Evolutionary conservation across 92 coral and sea anemone genomes (phyloP).

Genomic region (Phenganax marumi): DNA sequence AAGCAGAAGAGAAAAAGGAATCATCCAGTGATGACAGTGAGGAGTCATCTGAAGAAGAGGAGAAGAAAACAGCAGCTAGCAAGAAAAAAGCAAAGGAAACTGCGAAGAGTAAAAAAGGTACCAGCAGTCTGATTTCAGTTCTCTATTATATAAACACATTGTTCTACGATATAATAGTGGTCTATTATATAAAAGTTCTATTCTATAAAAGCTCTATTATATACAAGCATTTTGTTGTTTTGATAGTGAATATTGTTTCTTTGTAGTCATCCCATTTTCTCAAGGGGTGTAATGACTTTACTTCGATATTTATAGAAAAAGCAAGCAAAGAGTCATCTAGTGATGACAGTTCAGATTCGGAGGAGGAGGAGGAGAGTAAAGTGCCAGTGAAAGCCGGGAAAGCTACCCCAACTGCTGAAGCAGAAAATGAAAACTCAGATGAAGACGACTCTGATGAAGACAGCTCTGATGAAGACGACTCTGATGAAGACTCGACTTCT

Average conservation of each 20-base stretch:
- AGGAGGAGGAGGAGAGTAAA: conserved; percentile 40
- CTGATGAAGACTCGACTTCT: conserved; percentile 45
- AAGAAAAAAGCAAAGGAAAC: conserved; percentile 18
- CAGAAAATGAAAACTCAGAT: conserved; percentile 50
- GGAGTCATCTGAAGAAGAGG: conserved; percentile 65
- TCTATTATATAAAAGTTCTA: no score
- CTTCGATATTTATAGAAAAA: conserved; percentile 26
- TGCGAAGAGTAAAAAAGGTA: conserved; percentile 4
- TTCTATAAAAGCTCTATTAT: no score
- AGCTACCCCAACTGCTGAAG: conserved; percentile 30
- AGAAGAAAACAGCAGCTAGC: conserved; percentile 10
- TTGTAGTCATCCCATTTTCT: neutral
- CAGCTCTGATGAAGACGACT: conserved; percentile 49
- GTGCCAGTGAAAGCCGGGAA: conserved; percentile 28
- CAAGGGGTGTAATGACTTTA: neutral
- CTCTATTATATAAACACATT: no score
- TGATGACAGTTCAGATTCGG: conserved; percentile 45
- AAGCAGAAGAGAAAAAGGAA: conserved; percentile 46
- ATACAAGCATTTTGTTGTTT: no score
- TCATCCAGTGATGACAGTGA: conserved; percentile 51
- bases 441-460: conserved; percentile 50
- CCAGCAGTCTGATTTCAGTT: neutral
- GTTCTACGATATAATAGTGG: no score
- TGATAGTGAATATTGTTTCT: no score
- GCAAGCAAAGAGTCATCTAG: conserved; percentile 33